These are phyloP conservation scores for Macquaria australasica DNA, from an alignment of 2,113 vertebrate species.

Conservation along the genomic window DNA sequence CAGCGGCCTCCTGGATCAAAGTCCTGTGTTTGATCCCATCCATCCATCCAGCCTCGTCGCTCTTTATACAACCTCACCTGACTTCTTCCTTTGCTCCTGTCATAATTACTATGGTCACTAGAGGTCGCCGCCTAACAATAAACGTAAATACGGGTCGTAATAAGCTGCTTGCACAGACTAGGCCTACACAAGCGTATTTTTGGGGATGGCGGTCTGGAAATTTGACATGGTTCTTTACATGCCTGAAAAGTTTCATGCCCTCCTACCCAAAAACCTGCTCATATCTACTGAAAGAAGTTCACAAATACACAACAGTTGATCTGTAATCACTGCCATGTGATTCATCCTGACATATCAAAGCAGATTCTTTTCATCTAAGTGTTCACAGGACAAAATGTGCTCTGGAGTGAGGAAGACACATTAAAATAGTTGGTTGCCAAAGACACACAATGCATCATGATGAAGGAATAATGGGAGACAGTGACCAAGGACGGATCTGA, in stretches of 20 bases:
- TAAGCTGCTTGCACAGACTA: too few species aligned
- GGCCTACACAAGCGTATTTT: too few species aligned
- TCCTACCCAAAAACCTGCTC: conserved; percentile 16
- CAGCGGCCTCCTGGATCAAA: too few species aligned
- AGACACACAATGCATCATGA: conserved; percentile 66
- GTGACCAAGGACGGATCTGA: conserved; percentile 75
- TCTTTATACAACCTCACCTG: too few species aligned
- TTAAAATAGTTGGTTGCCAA: conserved; percentile 69
- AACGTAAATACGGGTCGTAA: too few species aligned
- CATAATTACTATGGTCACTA: too few species aligned
- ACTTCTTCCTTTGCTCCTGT: too few species aligned
- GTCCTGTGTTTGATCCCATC: too few species aligned
- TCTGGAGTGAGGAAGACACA: conserved; percentile 43
- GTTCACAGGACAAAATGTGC: conserved; percentile 52
- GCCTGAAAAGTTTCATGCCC: conserved; percentile 1
- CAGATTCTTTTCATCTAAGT: conserved; percentile 37
- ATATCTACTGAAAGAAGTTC: conserved; percentile 13
- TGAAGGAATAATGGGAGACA: conserved; percentile 72
- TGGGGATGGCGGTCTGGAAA: too few species aligned
- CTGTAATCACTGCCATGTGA: neutral
- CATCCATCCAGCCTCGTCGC: too few species aligned
- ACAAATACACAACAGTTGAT: conserved; percentile 37
- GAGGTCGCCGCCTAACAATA: too few species aligned
- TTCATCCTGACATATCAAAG: conserved; percentile 48
- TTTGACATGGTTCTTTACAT: conserved; percentile 7